Evolutionary conservation across 2,888 invertebrate species (phyloP).

Genomic region (Schizaphis graminum): DNA sequence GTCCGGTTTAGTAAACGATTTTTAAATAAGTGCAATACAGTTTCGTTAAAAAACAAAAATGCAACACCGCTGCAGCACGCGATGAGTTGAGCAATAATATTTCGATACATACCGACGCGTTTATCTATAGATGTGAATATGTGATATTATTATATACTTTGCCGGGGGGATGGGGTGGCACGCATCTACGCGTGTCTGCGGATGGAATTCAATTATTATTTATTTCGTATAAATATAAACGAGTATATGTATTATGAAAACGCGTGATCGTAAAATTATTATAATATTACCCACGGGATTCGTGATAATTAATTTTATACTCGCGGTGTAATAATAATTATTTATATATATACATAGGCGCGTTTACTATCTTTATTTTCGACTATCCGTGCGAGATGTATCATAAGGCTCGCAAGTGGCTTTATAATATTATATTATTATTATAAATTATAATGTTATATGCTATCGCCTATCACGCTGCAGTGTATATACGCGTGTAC

Average conservation of each 20-base stretch:
- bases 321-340: background rate
- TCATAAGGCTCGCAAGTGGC: background rate
- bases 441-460: background rate
- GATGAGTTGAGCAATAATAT: background rate
- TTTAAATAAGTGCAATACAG: background rate
- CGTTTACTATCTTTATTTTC: background rate
- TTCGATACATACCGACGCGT: background rate
- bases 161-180: background rate
- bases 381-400: background rate
- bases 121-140: background rate
- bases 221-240: background rate
- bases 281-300: slow-evolving; percentile 19
- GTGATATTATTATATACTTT: background rate
- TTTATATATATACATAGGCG: background rate
- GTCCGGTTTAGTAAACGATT: background rate
- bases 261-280: background rate
- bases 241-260: background rate
- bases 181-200: background rate
- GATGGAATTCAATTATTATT: slow-evolving; percentile 3
- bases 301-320: slow-evolving; percentile 17
- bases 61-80: background rate
- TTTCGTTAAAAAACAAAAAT: background rate
- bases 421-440: background rate
- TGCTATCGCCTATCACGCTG: background rate
- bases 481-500: background rate